Evolutionary conservation across 2,113 vertebrate species (phyloP).

Genomic region (Podocnemis expansa): DNA sequence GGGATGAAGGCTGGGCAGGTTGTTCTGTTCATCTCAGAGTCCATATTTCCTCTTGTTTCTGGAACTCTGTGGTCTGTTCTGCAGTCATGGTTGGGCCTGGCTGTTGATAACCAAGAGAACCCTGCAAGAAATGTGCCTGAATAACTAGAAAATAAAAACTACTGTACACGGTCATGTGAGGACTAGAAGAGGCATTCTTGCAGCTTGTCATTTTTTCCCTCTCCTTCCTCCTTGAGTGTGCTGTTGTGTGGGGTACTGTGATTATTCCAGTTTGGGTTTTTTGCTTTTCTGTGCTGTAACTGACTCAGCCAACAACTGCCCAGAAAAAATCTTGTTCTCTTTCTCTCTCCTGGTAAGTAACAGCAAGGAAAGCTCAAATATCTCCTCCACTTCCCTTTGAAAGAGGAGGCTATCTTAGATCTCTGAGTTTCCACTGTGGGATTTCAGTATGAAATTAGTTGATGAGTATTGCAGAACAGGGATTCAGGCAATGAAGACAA

Average conservation of each 20-base stretch:
- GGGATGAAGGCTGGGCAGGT: neutral
- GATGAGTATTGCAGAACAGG: accelerated
- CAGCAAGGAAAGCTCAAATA: accelerated
- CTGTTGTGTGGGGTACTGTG: conserved; percentile 42
- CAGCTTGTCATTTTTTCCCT: conserved; percentile 22
- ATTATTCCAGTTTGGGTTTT: neutral
- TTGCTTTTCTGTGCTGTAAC: neutral
- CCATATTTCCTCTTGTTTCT: conserved; percentile 23
- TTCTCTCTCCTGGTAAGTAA: conserved; percentile 32
- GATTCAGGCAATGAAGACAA: neutral
- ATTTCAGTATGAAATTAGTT: neutral
- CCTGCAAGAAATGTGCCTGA: conserved; percentile 49
- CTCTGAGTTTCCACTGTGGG: accelerated
- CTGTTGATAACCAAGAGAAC: neutral
- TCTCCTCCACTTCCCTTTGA: neutral
- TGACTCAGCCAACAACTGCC: neutral
- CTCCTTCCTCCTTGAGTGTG: neutral
- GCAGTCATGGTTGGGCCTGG: conserved; percentile 1
- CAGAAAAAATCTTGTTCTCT: neutral
- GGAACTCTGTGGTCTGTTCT: neutral
- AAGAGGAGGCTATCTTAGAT: neutral
- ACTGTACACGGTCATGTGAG: neutral
- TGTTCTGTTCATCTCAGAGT: conserved; percentile 47
- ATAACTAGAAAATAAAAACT: neutral
- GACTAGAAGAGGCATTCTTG: conserved; percentile 41